Conservation (phyloP, 1,140 invertebrate species). For the Tetramorium alpestre region DNA sequence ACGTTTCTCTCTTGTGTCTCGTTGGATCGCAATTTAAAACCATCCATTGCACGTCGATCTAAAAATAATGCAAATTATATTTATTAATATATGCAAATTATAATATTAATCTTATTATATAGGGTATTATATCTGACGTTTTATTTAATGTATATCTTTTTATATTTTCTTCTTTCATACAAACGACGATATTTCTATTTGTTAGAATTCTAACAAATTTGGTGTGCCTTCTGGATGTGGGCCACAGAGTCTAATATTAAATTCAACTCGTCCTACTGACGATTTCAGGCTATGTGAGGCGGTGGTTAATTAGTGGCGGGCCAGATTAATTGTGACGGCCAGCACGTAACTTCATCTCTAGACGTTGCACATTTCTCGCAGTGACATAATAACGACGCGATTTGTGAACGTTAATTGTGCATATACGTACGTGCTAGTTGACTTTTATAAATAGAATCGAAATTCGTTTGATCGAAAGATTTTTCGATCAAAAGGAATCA, state of each 20-base stretch:
- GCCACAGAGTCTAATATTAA: slow-evolving; percentile 66
- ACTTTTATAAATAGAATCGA: neutral
- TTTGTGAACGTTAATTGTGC: neutral
- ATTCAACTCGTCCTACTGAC: slow-evolving; percentile 58
- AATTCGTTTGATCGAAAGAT: neutral
- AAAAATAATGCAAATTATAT: neutral
- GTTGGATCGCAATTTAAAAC: slow-evolving; percentile 92
- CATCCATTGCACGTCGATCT: slow-evolving; percentile 94
- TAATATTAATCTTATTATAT: neutral
- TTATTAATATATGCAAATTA: too few relatives aligned
- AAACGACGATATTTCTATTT: slow-evolving; percentile 3
- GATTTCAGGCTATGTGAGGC: slow-evolving; percentile 49
- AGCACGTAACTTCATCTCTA: slow-evolving; percentile 40
- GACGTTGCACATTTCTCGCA: slow-evolving; percentile 22
- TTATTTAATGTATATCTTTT: neutral
- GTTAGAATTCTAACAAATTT: neutral
- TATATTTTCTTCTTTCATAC: neutral
- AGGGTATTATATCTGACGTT: neutral
- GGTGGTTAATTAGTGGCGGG: slow-evolving; percentile 70
- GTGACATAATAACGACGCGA: slow-evolving; percentile 29
- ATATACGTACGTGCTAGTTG: neutral
- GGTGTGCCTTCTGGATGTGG: neutral
- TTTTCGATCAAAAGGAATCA: neutral
- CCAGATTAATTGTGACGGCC: slow-evolving; percentile 64
- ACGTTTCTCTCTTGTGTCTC: slow-evolving; percentile 89